Conservation (phyloP, 2,888 invertebrate species). For the Chrysomela aeneicollis region DNA sequence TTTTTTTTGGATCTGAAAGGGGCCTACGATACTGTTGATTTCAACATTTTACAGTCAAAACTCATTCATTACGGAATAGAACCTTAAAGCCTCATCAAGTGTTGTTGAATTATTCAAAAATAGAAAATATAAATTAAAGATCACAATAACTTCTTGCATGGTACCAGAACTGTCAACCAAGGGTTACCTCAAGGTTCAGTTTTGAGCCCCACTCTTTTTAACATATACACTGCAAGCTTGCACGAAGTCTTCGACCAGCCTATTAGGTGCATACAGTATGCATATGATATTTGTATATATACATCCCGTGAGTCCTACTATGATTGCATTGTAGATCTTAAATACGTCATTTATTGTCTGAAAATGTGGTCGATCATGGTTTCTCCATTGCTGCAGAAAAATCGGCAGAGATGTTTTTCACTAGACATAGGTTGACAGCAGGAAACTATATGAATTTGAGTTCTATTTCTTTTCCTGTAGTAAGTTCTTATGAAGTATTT, state of each 20-base stretch:
- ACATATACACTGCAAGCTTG: too few relatives aligned
- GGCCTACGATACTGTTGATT: neutral
- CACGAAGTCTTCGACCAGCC: too few relatives aligned
- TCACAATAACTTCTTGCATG: neutral
- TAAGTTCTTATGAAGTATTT: too few relatives aligned
- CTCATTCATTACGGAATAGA: constrained; percentile 6
- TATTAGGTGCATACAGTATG: constrained; percentile 6
- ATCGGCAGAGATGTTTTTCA: neutral
- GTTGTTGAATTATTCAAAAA: neutral
- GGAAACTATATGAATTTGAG: too few relatives aligned
- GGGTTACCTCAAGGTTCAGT: neutral
- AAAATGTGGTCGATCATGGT: too few relatives aligned
- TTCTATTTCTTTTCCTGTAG: too few relatives aligned
- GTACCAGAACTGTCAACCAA: constrained; percentile 1
- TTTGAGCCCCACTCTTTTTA: too few relatives aligned
- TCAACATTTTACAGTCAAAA: too few relatives aligned
- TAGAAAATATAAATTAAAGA: neutral
- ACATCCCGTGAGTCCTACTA: constrained; percentile 3
- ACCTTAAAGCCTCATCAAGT: neutral
- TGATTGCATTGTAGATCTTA: neutral
- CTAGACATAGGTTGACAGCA: too few relatives aligned
- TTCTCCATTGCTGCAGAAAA: constrained; percentile 1
- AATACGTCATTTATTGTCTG: neutral
- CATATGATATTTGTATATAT: constrained; percentile 11
- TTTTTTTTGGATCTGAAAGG: constrained; percentile 2